phyloP scores from a whole-genome alignment of 92 coral and sea anemone genomes.

The Zoanthus sansibaricus region DNA sequence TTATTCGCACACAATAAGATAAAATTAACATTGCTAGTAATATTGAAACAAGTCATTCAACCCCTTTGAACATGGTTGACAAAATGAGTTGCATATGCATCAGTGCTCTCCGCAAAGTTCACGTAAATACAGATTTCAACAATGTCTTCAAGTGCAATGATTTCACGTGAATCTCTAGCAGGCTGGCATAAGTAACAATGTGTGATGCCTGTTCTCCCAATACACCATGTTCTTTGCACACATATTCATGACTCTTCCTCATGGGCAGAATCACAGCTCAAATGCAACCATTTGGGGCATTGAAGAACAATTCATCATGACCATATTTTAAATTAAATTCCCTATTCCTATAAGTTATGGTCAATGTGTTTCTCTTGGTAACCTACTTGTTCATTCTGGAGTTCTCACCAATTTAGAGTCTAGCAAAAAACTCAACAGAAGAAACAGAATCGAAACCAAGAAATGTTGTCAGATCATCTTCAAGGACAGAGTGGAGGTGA shows the following conservation, averaged over 20 bases:
- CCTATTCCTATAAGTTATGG: slow-evolving; percentile 13
- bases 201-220: neutral
- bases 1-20: no score
- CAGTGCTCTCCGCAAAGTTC: neutral
- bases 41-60: neutral
- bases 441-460: slow-evolving; percentile 15
- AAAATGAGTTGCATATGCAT: slow-evolving; percentile 4
- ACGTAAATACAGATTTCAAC: slow-evolving; percentile 20
- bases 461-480: neutral
- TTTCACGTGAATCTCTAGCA: neutral
- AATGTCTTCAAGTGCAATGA: slow-evolving; percentile 14
- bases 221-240: neutral
- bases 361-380: slow-evolving; percentile 22
- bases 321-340: slow-evolving; percentile 3
- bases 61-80: neutral
- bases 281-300: neutral
- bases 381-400: slow-evolving; percentile 23
- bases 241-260: neutral
- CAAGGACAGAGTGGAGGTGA: neutral
- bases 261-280: slow-evolving; percentile 26
- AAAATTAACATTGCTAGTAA: no score
- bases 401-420: slow-evolving; percentile 24
- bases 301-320: slow-evolving; percentile 15
- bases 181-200: neutral
- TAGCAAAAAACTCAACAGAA: slow-evolving; percentile 16